phyloP scores from a whole-genome alignment of 2,113 vertebrate genomes.

The Cololabis saira region DNA sequence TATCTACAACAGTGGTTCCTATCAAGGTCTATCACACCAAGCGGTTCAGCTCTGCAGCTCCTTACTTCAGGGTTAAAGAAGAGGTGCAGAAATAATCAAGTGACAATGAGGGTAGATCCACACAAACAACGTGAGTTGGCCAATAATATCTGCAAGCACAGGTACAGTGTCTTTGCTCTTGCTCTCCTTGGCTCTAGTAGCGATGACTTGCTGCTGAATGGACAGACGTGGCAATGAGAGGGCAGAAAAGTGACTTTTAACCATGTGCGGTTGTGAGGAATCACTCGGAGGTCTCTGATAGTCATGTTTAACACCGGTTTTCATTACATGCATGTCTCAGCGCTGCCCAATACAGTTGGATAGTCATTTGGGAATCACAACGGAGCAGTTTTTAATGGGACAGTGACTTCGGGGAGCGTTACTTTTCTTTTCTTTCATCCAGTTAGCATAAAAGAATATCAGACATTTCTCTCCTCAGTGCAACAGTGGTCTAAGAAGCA shows the following conservation, averaged over 20 bases:
- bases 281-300: conserved; percentile 41
- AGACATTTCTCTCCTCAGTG: conserved; percentile 67
- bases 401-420: conserved; percentile 33
- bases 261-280: conserved; percentile 37
- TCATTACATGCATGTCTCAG: conserved; percentile 63
- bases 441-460: conserved; percentile 31
- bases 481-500: conserved; percentile 67
- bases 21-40: conserved; percentile 77
- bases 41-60: conserved; percentile 63
- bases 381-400: conserved; percentile 38
- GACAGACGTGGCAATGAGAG: conserved; percentile 43
- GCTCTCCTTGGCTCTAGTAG: conserved; percentile 65
- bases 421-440: not conserved
- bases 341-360: conserved; percentile 23
- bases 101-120: conserved; percentile 62
- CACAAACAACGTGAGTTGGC: conserved; percentile 61
- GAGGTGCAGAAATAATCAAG: conserved; percentile 56
- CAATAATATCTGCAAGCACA: conserved; percentile 51
- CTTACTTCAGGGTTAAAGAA: conserved; percentile 43
- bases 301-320: conserved; percentile 37
- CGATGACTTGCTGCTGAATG: conserved; percentile 41
- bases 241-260: conserved; percentile 54
- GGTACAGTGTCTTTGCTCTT: conserved; percentile 55
- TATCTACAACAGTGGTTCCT: conserved; percentile 82
- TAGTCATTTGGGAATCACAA: conserved; percentile 11